Evolutionary conservation across 2,888 invertebrate species (phyloP), one percentile per base, ranked within the genome.

Genomic region (Catocala sponsa): DNA sequence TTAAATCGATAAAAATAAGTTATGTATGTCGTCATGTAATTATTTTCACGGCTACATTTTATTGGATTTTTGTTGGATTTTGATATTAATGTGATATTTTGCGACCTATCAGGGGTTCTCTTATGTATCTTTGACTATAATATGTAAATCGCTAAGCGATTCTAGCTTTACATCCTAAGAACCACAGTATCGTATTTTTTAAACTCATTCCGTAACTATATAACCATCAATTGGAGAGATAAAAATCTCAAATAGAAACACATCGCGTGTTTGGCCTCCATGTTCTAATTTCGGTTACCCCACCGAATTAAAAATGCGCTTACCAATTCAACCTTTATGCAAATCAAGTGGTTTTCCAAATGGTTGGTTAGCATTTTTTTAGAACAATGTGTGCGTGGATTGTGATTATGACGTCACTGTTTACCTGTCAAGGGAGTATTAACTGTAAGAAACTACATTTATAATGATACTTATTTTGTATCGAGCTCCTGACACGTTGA

Each of bases 161-260:
- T 62, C 59, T 63, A 25, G 66, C 58, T 65, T 66, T 55, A 59
- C 61, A 51, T 41, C 64, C 69, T 72, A 86, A 86, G 81, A 85
- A 85, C 84, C 80, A 79, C 63, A 73, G 69, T 82, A 82, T 81
- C 79, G 83, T 84, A 82, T 83, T 86, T 86, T 89, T 88, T 84
- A 82, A 84, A 87, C 83, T 82, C 80, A 86, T 88, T 90, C 86
- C 86, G 86, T 88, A 87, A 90, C 87, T 82, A 86, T 87, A 90
- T 88, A 90, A 90, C 90, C 89, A 91, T 89, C 90, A 90, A 92
- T 91, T 91, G 92, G 87, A 84, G 88, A 90, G 92, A 92, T 92
- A 90, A 86, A 78, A 79, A 92, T 92, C 92, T 89, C 74, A 79
- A 82, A 84, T 79, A 81, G 82, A 87, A 87, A 86, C 86, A 87